Percentiles rank a stretch among this genome's conserved stretches.
phyloP scores from a whole-genome alignment of 2,888 invertebrate genomes.

The Philaethria dido region DNA sequence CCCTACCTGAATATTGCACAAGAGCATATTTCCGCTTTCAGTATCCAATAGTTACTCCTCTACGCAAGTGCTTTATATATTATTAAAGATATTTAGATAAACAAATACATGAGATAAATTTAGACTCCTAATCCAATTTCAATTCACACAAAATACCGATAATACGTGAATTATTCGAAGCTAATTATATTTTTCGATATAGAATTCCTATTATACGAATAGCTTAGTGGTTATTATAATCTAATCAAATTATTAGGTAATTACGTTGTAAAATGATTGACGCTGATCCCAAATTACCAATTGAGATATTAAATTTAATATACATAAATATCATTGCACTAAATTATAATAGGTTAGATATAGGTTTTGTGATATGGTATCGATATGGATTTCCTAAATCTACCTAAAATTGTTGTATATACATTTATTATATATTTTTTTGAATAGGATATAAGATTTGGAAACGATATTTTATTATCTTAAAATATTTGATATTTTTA shows the following conservation, averaged over 20 bases:
- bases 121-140: too few species aligned
- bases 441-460: too few species aligned
- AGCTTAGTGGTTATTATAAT: slow-evolving; percentile 13
- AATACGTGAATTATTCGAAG: slow-evolving; percentile 1
- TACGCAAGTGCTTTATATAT: too few species aligned
- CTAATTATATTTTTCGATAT: slow-evolving; percentile 5
- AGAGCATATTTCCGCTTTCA: too few species aligned
- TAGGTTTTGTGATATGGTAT: neutral
- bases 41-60: too few species aligned
- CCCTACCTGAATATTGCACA: too few species aligned
- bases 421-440: too few species aligned
- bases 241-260: slow-evolving; percentile 16
- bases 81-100: too few species aligned
- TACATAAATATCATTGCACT: neutral
- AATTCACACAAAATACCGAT: neutral
- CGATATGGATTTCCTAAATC: neutral
- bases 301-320: slow-evolving; percentile 20
- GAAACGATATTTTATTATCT: too few species aligned
- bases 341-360: neutral
- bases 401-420: too few species aligned
- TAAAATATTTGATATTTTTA: too few species aligned
- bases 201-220: slow-evolving; percentile 8
- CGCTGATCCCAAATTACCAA: slow-evolving; percentile 23
- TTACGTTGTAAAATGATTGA: slow-evolving; percentile 27
- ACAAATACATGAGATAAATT: too few species aligned